Conservation (phyloP, 1,140 invertebrate species). For the Atta cephalotes region DNA sequence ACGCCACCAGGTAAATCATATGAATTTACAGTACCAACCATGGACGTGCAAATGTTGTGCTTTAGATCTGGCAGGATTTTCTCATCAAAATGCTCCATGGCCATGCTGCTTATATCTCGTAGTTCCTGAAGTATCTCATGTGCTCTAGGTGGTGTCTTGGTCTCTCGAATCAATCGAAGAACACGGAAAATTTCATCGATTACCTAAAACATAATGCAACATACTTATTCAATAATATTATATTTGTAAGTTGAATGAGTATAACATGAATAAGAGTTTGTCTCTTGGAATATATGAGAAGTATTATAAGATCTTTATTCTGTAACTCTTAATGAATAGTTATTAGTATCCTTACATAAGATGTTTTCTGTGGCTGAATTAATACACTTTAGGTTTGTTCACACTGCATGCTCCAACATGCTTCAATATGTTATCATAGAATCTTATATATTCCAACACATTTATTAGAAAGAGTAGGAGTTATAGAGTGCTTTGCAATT, state of each 20-base stretch:
- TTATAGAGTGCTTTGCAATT: too few relatives aligned
- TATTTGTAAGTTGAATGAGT: not conserved
- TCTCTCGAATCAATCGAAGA: slow-evolving; percentile 89
- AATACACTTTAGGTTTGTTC: too few relatives aligned
- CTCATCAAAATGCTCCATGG: slow-evolving; percentile 98
- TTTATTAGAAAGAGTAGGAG: too few relatives aligned
- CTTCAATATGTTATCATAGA: too few relatives aligned
- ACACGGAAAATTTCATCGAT: slow-evolving; percentile 95
- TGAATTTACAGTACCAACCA: slow-evolving; percentile 79
- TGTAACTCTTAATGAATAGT: too few relatives aligned
- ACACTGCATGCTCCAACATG: too few relatives aligned
- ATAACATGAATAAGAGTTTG: not conserved
- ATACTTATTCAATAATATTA: slow-evolving; percentile 44
- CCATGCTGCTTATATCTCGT: slow-evolving; percentile 97
- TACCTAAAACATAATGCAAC: slow-evolving; percentile 87
- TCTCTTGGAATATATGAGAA: slow-evolving; percentile 2
- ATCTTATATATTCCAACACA: too few relatives aligned
- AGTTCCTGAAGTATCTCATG: slow-evolving; percentile 96
- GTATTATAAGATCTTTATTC: too few relatives aligned
- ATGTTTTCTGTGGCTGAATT: too few relatives aligned
- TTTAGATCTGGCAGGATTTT: slow-evolving; percentile 90
- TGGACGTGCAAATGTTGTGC: slow-evolving; percentile 81
- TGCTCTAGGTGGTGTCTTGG: slow-evolving; percentile 90
- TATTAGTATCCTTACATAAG: too few relatives aligned
- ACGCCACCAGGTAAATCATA: slow-evolving; percentile 82